Evolutionary conservation across 2,888 invertebrate genomes (phyloP), one percentile per base, ranked within the genome.

Genomic region (Synanthedon andrenaeformis): DNA sequence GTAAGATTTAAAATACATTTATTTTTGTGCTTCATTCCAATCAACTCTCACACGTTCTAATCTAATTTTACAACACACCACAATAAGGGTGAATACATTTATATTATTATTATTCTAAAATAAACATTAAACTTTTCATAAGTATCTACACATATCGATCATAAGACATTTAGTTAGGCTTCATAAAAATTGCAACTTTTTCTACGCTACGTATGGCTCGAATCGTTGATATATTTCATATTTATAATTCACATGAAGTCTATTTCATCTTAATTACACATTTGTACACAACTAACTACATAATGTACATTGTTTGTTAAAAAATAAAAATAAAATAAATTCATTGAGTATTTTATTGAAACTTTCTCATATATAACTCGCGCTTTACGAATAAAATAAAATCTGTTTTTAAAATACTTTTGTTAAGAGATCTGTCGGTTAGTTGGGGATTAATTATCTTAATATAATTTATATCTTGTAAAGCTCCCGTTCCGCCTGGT

Each of bases 141-240:
- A 35, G 12, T 41, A 41, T 19, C 17, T 28, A 52, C 52, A 23
- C 19, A 11, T 13, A 45, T 49, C n/a, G 12, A 51, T 85, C 83
- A 84, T 86, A 85, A 84, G 85, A 85, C 83, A 82, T 83, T 82
- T 74, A 82, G 64, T 81, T 85, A 85, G 84, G 85, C 83, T 72
- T 76, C 70, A 71, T 65, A 70, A 72, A 63, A 73, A 72, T 74
- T 68, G 66, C 63, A 64, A 68, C 54, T 51, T 68, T 60, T 53
- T 51, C 67, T 60, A 61, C 66, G 63, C 54, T 71, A 75, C 66
- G 62, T 79, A 79, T 82, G 82, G 81, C 81, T 83, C 80, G 79
- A 82, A 81, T 83, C 75, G 62, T 74, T 74, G 69, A 70, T 71
- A 69, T 62, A 63, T 60, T 67, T 65, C 61, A 60, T 61, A 67